Evolutionary conservation across 2,113 vertebrate genomes (phyloP).

Genomic region (Gambusia holbrooki): DNA sequence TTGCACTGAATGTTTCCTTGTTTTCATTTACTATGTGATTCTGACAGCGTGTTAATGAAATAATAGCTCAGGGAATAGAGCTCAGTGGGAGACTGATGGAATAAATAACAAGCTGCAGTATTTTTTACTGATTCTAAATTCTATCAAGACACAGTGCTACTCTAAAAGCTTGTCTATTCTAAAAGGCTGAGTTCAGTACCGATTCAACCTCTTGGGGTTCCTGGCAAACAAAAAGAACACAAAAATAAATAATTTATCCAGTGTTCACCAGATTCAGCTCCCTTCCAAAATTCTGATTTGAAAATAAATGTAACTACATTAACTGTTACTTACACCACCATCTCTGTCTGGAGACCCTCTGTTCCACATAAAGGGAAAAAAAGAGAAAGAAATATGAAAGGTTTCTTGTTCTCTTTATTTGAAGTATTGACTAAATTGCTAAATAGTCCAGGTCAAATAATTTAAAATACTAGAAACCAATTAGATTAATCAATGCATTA

Average conservation of each 20-base stretch:
- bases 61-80: constrained; percentile 1
- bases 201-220: constrained; percentile 75
- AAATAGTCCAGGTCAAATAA: constrained; percentile 28
- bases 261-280: constrained; percentile 5
- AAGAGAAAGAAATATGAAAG: constrained; percentile 9
- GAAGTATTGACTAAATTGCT: constrained; percentile 26
- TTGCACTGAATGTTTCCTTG: too few species aligned
- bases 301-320: not conserved
- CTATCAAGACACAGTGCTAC: constrained; percentile 32
- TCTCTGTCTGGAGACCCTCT: constrained; percentile 98
- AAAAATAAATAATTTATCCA: constrained; percentile 44
- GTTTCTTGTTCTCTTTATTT: constrained; percentile 6
- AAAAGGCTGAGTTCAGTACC: constrained; percentile 68
- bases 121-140: constrained; percentile 26
- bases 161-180: constrained; percentile 39
- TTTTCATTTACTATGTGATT: too few species aligned
- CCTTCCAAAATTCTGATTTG: constrained; percentile 4
- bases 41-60: too few species aligned
- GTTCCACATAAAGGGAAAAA: constrained; percentile 50
- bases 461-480: not conserved
- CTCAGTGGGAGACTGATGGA: not conserved
- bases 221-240: constrained; percentile 62
- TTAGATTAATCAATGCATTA: not conserved
- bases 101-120: not conserved
- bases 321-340: constrained; percentile 88